Evolutionary conservation across 1,140 invertebrate genomes (phyloP).

Genomic region (Cotesia glomerata): DNA sequence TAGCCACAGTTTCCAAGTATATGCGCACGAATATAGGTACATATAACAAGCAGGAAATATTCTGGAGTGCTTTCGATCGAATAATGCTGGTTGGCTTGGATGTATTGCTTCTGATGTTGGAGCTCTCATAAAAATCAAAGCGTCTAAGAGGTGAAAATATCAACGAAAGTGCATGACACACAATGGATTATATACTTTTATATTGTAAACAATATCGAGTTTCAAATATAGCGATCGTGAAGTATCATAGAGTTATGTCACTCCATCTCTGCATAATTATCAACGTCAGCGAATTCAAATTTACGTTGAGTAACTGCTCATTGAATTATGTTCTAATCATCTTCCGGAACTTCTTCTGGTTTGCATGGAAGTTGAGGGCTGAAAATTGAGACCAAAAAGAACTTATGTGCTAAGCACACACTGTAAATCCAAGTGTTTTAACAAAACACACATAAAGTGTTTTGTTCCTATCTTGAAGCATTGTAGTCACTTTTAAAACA

Average conservation of each 20-base stretch:
- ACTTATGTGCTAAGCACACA: slow-evolving; percentile 18
- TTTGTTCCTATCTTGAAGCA: no score
- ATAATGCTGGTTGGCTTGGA: slow-evolving; percentile 42
- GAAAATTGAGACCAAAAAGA: neutral
- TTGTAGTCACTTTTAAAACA: no score
- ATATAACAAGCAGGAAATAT: slow-evolving; percentile 39
- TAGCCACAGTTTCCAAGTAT: slow-evolving; percentile 37
- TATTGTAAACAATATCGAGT: slow-evolving; percentile 1
- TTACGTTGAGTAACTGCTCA: slow-evolving; percentile 38
- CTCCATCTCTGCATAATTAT: slow-evolving; percentile 45
- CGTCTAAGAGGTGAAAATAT: neutral
- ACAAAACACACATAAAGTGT: no score
- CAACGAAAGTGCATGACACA: neutral
- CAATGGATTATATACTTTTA: neutral
- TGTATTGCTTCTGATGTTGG: slow-evolving; percentile 42
- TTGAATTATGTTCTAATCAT: slow-evolving; percentile 10
- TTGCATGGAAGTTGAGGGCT: neutral
- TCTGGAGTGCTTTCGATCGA: slow-evolving; percentile 47
- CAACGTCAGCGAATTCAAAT: slow-evolving; percentile 48
- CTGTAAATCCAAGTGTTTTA: no score
- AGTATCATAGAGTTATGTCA: neutral
- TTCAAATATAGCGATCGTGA: neutral
- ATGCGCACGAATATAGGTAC: slow-evolving; percentile 24
- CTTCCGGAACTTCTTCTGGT: neutral
- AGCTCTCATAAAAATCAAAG: slow-evolving; percentile 39